Base-by-base conservation (phyloP, 2,888 invertebrate genomes). In the Caenorhabditis sp. region DNA sequence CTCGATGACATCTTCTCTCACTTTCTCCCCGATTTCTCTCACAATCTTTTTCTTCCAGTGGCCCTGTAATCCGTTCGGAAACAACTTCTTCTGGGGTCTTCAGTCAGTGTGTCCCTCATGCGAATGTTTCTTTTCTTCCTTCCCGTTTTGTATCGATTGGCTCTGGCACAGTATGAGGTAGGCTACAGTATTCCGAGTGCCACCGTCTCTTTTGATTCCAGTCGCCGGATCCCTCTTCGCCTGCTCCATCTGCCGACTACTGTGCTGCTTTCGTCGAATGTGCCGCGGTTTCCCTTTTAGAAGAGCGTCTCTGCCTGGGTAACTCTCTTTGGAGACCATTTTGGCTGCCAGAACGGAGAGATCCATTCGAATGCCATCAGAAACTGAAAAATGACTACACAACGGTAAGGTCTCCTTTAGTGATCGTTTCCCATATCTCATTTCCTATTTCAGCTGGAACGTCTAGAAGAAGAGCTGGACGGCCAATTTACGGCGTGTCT, bases 321-420 rank as follows among this genome's bases (percentile, higher is more conserved):
- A 82, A 82, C 27, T 79, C 82, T 8, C 43, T 58, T 6, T 80
- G 76, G 68, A 73, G 84, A 45, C 84, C 84, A 2, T 84, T 63
- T 52, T 84, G 84, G 84, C 68, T 84, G 20, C 81, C 83, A 8
- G 71, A 80, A 37, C 17, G 65, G 55, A 73, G 63, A 32, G 84
- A 84, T 35, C 70, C 79, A 7, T 56, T 76, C 39, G 68, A 79
- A 0, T 84, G 84, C 46, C 80, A 84, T 65, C 76, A 83, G 22
- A 81, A 80, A 41, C 61, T 84, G 48, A 83, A 82, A 59, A 82
- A 80, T 27, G 84, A 84, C 30, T 84, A 84, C 30, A 80, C 62
- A 50, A 59, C 75, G 26, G 82, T 83, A 45, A 43, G 53, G 24
- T 11, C n/a, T 15, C n/a, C 5, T 1, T 45, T 32, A 9, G n/a